A percentile compares a stretch with the other conserved stretches of the same genome.
Conservation (phyloP, 2,113 vertebrate species). For the Silurus glanis region DNA sequence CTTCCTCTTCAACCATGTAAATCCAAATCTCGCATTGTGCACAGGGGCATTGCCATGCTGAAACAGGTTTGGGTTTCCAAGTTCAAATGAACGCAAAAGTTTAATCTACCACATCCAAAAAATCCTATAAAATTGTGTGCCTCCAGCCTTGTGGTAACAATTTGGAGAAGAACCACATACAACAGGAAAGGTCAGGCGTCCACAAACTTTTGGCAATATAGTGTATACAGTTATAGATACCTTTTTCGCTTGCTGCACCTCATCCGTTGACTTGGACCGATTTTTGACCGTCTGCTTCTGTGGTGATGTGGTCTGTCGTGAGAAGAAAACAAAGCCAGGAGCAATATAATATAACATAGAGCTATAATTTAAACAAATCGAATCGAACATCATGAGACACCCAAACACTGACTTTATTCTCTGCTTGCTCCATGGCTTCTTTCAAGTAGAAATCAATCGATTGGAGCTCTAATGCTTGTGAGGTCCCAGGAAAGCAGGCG, state of each 20-base stretch:
- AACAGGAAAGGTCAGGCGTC: no score
- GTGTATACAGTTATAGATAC: constrained; percentile 39
- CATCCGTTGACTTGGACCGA: constrained; percentile 69
- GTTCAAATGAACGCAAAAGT: no score
- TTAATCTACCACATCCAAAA: no score
- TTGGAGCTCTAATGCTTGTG: not conserved
- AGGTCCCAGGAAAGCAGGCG: not conserved
- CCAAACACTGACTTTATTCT: constrained; percentile 47
- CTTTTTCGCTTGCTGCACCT: constrained; percentile 71
- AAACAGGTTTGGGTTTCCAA: no score
- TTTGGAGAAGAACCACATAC: not conserved
- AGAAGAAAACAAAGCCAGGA: not conserved
- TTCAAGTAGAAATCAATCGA: constrained; percentile 9
- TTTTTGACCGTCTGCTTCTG: constrained; percentile 66
- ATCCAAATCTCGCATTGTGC: no score
- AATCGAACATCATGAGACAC: not conserved
- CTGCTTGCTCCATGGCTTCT: constrained; percentile 45
- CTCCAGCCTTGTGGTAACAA: not conserved
- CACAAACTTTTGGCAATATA: no score
- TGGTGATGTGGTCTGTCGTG: constrained; percentile 55
- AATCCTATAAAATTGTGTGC: no score
- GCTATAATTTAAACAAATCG: not conserved
- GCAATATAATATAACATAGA: not conserved
- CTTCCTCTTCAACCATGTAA: no score
- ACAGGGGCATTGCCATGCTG: no score